Evolutionary conservation across 1,140 invertebrate genomes (phyloP).

Genomic region (Oscheius sp.): DNA sequence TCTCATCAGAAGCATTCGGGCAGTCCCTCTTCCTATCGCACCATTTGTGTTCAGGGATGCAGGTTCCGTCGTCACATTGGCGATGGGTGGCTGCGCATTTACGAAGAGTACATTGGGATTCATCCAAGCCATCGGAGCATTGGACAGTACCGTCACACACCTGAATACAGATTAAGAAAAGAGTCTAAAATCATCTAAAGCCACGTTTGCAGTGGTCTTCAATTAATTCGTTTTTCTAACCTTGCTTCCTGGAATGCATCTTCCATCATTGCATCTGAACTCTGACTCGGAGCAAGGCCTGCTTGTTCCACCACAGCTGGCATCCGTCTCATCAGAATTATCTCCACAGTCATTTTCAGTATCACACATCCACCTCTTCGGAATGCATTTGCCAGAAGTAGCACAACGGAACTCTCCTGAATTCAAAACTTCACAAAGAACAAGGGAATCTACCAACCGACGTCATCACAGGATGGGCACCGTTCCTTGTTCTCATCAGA

Average conservation of each 20-base stretch:
- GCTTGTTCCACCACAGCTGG: conserved; percentile 50
- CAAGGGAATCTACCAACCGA: no score
- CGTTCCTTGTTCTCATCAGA: conserved; percentile 50
- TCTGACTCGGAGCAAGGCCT: conserved; percentile 68
- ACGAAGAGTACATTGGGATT: conserved; percentile 54
- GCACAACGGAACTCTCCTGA: conserved; percentile 59
- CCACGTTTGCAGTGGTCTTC: no score
- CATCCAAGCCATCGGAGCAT: conserved; percentile 45
- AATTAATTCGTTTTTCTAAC: no score
- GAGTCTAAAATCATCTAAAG: no score
- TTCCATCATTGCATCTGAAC: conserved; percentile 87
- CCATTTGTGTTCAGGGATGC: conserved; percentile 53
- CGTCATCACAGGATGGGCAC: conserved; percentile 51
- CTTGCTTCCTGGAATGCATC: conserved; percentile 79
- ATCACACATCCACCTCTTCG: conserved; percentile 91
- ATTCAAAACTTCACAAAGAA: no score
- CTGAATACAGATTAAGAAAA: no score
- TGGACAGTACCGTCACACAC: conserved; percentile 58
- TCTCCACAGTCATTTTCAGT: conserved; percentile 53
- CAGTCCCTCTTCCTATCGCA: conserved; percentile 49
- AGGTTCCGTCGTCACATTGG: conserved; percentile 59
- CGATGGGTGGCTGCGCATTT: conserved; percentile 46
- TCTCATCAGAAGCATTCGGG: conserved; percentile 57
- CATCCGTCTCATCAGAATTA: conserved; percentile 56
- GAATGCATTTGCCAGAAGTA: conserved; percentile 80